phyloP scores from a whole-genome alignment of 2,888 invertebrate species.

The Melieria crassipennis region DNA sequence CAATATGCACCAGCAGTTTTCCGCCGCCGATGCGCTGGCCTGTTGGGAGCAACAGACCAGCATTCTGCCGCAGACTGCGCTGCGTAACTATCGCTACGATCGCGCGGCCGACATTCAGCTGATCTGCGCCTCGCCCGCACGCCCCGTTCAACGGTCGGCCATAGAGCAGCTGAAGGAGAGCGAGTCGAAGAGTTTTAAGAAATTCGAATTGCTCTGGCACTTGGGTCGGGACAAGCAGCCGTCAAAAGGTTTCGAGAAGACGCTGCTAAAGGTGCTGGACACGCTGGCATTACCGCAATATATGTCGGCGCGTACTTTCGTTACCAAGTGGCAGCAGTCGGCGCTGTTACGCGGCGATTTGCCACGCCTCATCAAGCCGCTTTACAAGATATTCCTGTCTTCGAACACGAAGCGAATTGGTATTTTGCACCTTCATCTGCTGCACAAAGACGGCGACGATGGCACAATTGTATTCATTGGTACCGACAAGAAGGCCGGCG shows the following conservation, averaged over 20 bases:
- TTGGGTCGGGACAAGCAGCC: conserved; percentile 75
- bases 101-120: conserved; percentile 61
- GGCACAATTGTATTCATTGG: conserved; percentile 41
- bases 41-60: conserved; percentile 36
- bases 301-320: conserved; percentile 67
- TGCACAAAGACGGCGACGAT: conserved; percentile 66
- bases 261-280: conserved; percentile 73
- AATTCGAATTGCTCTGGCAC: conserved; percentile 74
- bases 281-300: conserved; percentile 61
- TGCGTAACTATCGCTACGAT: conserved; percentile 59
- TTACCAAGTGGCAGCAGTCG: conserved; percentile 81
- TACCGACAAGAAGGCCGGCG: conserved; percentile 37
- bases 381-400: conserved; percentile 78
- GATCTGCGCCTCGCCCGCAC: conserved; percentile 57
- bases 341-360: conserved; percentile 80
- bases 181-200: conserved; percentile 63
- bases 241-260: conserved; percentile 68
- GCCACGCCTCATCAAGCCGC: conserved; percentile 79
- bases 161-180: conserved; percentile 59
- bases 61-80: conserved; percentile 35
- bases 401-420: conserved; percentile 84
- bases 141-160: conserved; percentile 46
- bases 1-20: conserved; percentile 54
- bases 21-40: conserved; percentile 40
- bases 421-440: conserved; percentile 77